Conservation (phyloP, 2,797 vertebrate species). For the Fistularia commersonii region DNA sequence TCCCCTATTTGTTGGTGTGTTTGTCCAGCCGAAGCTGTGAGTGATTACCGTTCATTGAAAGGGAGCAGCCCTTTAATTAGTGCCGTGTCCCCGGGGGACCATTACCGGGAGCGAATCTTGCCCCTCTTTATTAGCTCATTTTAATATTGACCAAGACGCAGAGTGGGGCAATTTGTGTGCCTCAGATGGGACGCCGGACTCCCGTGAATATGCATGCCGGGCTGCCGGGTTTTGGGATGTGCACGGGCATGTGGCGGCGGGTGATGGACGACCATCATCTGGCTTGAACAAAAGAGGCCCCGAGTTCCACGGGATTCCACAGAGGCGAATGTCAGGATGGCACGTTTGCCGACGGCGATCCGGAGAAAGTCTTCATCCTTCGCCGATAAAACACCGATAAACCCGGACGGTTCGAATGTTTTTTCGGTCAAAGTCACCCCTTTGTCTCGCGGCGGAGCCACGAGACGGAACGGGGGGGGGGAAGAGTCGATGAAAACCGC, state of each 20-base stretch:
- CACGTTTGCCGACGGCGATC: no score
- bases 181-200: slow-evolving; percentile 64
- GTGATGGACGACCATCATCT: slow-evolving; percentile 79
- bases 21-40: slow-evolving; percentile 59
- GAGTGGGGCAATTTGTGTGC: slow-evolving; percentile 53
- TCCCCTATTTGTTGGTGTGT: slow-evolving; percentile 36
- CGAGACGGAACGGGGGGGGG: slow-evolving; percentile 1
- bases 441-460: slow-evolving; percentile 17
- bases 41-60: slow-evolving; percentile 71
- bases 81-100: slow-evolving; percentile 60
- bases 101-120: slow-evolving; percentile 72
- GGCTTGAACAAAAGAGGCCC: slow-evolving; percentile 63
- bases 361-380: no score
- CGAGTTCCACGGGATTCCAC: slow-evolving; percentile 55
- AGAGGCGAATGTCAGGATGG: no score
- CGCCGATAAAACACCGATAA: no score
- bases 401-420: no score
- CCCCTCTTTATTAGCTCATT: slow-evolving; percentile 82
- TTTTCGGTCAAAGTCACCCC: slow-evolving; percentile 45
- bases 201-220: slow-evolving; percentile 69
- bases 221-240: slow-evolving; percentile 27
- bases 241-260: slow-evolving; percentile 46
- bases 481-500: slow-evolving; percentile 24
- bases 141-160: slow-evolving; percentile 69
- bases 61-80: slow-evolving; percentile 79